Evolutionary conservation across 1,140 invertebrate genomes (phyloP).

Genomic region (Tetragonula clypearis): DNA sequence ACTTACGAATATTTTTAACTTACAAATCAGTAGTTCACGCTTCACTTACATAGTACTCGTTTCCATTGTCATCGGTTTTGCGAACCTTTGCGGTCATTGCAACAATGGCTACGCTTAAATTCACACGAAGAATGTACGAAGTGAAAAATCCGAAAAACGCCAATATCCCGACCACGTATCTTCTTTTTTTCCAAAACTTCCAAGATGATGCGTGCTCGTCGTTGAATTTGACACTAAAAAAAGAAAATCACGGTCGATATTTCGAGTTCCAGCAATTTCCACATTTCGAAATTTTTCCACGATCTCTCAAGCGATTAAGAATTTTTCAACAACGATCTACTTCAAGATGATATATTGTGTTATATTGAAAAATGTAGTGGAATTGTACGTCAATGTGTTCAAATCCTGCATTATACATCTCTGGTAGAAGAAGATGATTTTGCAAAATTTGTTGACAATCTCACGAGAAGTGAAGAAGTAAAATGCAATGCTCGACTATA

Average conservation of each 20-base stretch:
- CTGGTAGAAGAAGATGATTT: background rate
- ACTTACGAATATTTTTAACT: no score
- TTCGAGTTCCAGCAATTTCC: background rate
- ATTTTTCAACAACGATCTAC: background rate
- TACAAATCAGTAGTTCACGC: no score
- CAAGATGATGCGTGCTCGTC: constrained; percentile 83
- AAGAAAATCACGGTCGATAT: background rate
- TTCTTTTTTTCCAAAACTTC: constrained; percentile 86
- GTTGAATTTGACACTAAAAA: constrained; percentile 80
- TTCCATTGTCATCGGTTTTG: constrained; percentile 80
- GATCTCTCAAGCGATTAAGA: background rate
- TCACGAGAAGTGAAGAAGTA: background rate
- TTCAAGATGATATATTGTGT: background rate
- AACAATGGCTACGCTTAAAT: constrained; percentile 94
- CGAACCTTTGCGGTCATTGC: constrained; percentile 84
- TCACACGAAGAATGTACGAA: constrained; percentile 92
- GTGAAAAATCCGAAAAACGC: constrained; percentile 95
- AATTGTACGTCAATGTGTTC: background rate
- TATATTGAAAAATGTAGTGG: background rate
- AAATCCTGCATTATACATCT: background rate
- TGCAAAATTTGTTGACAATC: background rate
- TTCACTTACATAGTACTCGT: constrained; percentile 80
- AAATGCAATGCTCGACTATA: background rate
- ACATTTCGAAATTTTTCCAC: background rate
- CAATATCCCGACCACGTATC: constrained; percentile 88